Conservation (phyloP, 2,888 invertebrate genomes). For the Chymomyza amoena region DNA sequence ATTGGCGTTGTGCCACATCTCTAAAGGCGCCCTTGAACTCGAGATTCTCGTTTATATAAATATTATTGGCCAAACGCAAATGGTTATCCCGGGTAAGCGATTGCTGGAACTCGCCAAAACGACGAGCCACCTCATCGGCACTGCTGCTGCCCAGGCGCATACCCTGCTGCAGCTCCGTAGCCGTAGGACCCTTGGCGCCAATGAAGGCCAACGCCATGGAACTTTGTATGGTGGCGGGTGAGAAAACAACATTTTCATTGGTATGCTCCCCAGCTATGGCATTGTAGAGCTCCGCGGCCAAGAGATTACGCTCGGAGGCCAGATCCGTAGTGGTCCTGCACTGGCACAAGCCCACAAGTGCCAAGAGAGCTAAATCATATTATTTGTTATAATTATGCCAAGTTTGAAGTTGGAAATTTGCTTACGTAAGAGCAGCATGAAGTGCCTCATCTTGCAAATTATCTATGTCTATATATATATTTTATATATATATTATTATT, state of each 20-base stretch:
- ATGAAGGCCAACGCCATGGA: constrained; percentile 86
- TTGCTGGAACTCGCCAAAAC: constrained; percentile 67
- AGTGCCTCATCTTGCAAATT: not conserved
- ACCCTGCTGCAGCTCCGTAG: constrained; percentile 81
- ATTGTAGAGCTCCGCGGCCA: constrained; percentile 71
- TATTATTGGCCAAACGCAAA: constrained; percentile 85
- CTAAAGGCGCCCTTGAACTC: constrained; percentile 81
- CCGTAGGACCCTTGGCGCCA: constrained; percentile 84
- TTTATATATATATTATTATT: not conserved
- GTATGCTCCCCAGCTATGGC: constrained; percentile 81
- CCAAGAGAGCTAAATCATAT: constrained; percentile 35
- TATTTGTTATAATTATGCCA: not conserved
- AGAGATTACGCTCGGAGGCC: constrained; percentile 63
- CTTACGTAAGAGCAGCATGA: not conserved
- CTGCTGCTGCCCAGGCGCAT: constrained; percentile 78
- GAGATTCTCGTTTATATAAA: constrained; percentile 83
- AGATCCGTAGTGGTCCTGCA: constrained; percentile 41
- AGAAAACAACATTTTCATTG: constrained; percentile 84
- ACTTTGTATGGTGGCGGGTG: constrained; percentile 87
- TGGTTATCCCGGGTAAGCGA: constrained; percentile 66
- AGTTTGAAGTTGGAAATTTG: not conserved
- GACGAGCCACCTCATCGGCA: constrained; percentile 61
- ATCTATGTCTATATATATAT: constrained; percentile 14
- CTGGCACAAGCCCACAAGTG: constrained; percentile 28
- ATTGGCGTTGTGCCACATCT: constrained; percentile 82